phyloP scores from a whole-genome alignment of 2,888 invertebrate genomes.

The Drosophila rubida region DNA sequence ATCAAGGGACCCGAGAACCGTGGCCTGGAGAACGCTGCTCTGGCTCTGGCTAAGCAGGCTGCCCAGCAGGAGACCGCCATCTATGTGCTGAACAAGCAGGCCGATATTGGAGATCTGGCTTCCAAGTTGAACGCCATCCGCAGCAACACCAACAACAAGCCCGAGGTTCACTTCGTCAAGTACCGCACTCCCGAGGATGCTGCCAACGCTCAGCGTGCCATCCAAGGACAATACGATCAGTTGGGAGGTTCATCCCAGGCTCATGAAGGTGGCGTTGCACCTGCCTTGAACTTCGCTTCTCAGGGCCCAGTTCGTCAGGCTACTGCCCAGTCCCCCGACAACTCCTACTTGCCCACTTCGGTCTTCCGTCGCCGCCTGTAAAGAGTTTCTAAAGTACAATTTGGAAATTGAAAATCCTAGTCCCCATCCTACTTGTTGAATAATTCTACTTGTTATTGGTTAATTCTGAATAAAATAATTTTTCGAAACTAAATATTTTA shows the following conservation, averaged over 20 bases:
- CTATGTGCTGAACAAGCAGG: slow-evolving; percentile 77
- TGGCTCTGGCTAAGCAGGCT: slow-evolving; percentile 75
- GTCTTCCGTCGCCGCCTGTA: slow-evolving; percentile 74
- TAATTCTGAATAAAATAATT: slow-evolving; percentile 40
- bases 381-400: slow-evolving; percentile 18
- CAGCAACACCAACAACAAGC: slow-evolving; percentile 71
- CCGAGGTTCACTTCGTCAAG: slow-evolving; percentile 80
- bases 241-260: slow-evolving; percentile 61
- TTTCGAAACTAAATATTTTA: slow-evolving; percentile 11
- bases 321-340: slow-evolving; percentile 59
- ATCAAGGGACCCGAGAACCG: slow-evolving; percentile 80
- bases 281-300: slow-evolving; percentile 75
- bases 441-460: slow-evolving; percentile 53
- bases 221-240: slow-evolving; percentile 72
- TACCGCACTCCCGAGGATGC: slow-evolving; percentile 78
- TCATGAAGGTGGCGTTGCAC: slow-evolving; percentile 71
- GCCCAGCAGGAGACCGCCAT: slow-evolving; percentile 76
- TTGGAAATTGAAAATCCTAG: slow-evolving; percentile 17
- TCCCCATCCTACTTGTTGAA: slow-evolving; percentile 50
- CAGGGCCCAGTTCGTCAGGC: slow-evolving; percentile 59
- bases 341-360: slow-evolving; percentile 75
- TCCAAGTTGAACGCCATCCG: slow-evolving; percentile 68
- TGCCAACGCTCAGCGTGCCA: slow-evolving; percentile 72
- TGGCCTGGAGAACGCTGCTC: slow-evolving; percentile 73
- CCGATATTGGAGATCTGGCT: slow-evolving; percentile 71